These are phyloP conservation scores for Dromaius novaehollandiae DNA, from an alignment of 2,113 vertebrate genomes.

Conservation along the genomic window DNA sequence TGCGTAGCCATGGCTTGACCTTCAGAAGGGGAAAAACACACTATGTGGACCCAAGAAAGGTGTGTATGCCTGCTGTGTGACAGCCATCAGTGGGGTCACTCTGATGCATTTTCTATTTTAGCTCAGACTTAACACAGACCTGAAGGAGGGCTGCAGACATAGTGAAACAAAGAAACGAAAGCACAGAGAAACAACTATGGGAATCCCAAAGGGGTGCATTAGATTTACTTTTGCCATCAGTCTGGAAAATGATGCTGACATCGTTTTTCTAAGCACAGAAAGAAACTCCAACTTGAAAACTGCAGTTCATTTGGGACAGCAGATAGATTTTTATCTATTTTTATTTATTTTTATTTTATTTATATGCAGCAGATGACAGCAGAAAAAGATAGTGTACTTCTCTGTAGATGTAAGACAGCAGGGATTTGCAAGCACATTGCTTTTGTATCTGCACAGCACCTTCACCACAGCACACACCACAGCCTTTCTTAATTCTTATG, in stretches of 20 bases:
- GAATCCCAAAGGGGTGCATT: not conserved
- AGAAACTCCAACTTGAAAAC: not conserved
- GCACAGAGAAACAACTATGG: not conserved
- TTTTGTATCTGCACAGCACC: not conserved
- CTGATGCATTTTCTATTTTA: not conserved
- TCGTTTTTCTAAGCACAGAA: not conserved
- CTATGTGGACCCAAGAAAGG: fast-evolving
- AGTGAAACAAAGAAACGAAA: not conserved
- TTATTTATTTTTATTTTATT: not conserved
- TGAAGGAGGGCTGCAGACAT: not conserved
- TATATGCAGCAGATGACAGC: not conserved
- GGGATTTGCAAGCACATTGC: not conserved
- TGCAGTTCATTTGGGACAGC: not conserved
- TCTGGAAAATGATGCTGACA: not conserved
- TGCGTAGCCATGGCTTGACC: not conserved
- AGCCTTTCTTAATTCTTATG: not conserved
- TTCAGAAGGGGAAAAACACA: not conserved
- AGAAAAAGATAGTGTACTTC: not conserved
- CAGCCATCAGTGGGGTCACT: not conserved
- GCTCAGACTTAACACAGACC: not conserved
- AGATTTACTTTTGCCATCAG: not conserved
- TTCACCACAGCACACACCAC: not conserved
- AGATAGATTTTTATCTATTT: not conserved
- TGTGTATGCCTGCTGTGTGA: not conserved
- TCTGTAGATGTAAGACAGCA: not conserved